Evolutionary conservation across 92 coral and sea anemone genomes (phyloP).

Genomic region (Zoanthus gigantus): DNA sequence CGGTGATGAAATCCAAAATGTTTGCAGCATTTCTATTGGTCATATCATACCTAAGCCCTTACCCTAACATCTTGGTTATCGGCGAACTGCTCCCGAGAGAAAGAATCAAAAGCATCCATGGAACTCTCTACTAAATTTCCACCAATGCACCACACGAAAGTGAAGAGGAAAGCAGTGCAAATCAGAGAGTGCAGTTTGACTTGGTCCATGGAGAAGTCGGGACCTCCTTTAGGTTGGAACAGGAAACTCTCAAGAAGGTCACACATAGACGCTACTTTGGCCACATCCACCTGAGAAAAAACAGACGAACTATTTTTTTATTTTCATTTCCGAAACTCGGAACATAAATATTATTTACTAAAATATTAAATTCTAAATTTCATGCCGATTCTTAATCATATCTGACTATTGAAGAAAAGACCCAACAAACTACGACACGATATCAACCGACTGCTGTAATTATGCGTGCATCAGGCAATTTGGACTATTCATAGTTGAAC

Average conservation of each 20-base stretch:
- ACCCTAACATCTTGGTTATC: slow-evolving; percentile 97
- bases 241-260: slow-evolving; percentile 89
- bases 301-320: no score
- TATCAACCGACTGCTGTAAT: no score
- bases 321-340: no score
- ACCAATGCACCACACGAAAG: slow-evolving; percentile 94
- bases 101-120: slow-evolving; percentile 87
- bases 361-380: no score
- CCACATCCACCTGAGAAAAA: slow-evolving; percentile 80
- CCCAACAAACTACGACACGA: no score
- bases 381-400: no score
- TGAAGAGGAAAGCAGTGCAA: slow-evolving; percentile 90
- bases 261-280: slow-evolving; percentile 94
- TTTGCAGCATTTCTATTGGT: not conserved
- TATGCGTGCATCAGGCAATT: no score
- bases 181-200: slow-evolving; percentile 90
- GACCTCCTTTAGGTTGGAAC: slow-evolving; percentile 83
- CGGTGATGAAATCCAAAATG: not conserved
- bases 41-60: not conserved
- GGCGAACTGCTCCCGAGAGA: slow-evolving; percentile 89
- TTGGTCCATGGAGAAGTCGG: slow-evolving; percentile 89
- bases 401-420: no score
- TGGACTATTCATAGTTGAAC: no score
- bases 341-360: no score
- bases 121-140: slow-evolving; percentile 93